phyloP scores from a whole-genome alignment of 2,113 vertebrate genomes.

The Sinocyclocheilus rhinocerous region DNA sequence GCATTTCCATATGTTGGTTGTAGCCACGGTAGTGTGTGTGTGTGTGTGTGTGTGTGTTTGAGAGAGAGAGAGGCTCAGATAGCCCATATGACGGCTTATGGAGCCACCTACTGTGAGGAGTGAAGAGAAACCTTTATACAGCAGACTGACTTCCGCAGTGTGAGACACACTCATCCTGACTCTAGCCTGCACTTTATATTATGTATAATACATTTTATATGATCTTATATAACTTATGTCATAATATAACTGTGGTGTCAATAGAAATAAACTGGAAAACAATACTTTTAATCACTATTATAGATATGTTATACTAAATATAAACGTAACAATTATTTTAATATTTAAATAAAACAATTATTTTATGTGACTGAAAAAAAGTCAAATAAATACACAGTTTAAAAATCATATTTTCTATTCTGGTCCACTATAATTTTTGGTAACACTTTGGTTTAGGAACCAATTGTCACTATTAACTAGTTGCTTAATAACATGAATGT shows the following conservation, averaged over 20 bases:
- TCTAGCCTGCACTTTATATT: background rate
- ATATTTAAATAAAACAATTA: background rate
- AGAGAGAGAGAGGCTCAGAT: background rate
- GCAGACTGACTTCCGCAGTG: background rate
- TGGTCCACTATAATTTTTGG: background rate
- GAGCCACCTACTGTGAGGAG: conserved; percentile 85
- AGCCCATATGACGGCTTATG: conserved; percentile 71
- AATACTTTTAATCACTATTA: background rate
- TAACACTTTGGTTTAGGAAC: too few relatives aligned
- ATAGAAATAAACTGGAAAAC: background rate
- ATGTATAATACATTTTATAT: background rate
- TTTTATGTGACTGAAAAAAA: background rate
- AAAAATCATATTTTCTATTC: background rate
- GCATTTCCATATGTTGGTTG: conserved; percentile 99
- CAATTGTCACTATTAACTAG: background rate
- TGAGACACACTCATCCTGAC: background rate
- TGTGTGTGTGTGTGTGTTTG: conserved; percentile 18
- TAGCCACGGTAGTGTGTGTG: conserved; percentile 62
- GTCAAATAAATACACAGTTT: background rate
- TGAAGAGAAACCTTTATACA: conserved; percentile 20
- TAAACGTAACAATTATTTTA: background rate
- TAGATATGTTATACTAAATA: background rate
- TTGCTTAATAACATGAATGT: background rate
- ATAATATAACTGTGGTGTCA: background rate
- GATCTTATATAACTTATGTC: background rate